Conservation (phyloP, 2,888 invertebrate species). For the Oligia strigilis region DNA sequence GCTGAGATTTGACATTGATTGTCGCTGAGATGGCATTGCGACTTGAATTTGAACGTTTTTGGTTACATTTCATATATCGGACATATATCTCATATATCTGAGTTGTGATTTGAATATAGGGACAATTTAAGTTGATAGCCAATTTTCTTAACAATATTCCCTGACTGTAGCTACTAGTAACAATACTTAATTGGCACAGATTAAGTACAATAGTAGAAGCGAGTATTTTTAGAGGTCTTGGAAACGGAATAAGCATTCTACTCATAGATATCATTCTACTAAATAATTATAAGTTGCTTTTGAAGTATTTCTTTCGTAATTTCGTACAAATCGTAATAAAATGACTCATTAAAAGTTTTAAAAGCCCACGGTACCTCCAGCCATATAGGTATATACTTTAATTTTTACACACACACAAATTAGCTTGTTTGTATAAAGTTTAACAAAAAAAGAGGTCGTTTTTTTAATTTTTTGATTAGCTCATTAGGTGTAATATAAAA, state of each 20-base stretch:
- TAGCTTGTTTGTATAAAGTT: no score
- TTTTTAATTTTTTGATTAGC: neutral
- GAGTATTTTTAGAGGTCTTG: neutral
- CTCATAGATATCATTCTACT: neutral
- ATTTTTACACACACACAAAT: neutral
- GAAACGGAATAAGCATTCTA: neutral
- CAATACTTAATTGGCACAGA: neutral
- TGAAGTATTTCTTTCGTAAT: neutral
- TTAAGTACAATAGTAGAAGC: neutral
- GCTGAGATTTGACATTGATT: no score
- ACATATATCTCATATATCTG: neutral
- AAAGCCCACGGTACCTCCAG: neutral
- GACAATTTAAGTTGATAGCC: neutral
- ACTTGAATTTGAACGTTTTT: no score
- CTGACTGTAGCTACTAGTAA: neutral
- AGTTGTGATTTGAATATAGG: neutral
- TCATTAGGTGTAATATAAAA: conserved; percentile 1
- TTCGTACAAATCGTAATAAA: neutral
- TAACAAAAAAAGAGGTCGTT: neutral
- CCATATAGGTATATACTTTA: neutral
- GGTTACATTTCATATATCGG: no score
- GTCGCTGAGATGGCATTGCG: no score
- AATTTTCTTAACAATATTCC: neutral
- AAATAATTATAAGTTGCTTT: neutral
- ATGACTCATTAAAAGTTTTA: neutral